Evolutionary conservation across 2,113 vertebrate genomes (phyloP).

Genomic region (Brienomyrus brachyistius): DNA sequence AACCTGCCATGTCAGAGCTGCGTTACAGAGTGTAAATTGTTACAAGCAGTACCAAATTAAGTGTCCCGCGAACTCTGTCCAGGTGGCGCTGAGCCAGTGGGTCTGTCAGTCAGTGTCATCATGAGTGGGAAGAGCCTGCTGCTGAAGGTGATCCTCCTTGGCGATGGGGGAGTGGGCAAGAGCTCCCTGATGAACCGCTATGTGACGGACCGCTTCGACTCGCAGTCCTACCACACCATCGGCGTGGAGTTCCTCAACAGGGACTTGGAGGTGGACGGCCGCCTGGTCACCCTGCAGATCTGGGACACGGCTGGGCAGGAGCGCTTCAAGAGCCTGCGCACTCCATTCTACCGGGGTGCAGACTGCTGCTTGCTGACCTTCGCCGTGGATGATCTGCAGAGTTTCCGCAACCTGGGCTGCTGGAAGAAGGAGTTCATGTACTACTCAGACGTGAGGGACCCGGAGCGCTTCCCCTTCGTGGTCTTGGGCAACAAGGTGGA

Average conservation of each 20-base stretch:
- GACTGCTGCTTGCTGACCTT: constrained; percentile 98
- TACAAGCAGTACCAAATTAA: background rate
- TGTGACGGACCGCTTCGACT: constrained; percentile 93
- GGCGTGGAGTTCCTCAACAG: constrained; percentile 95
- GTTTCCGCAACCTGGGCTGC: constrained; percentile 87
- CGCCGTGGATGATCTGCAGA: constrained; percentile 86
- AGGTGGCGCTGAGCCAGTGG: constrained; percentile 44
- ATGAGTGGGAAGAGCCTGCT: constrained; percentile 93
- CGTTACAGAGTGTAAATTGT: background rate
- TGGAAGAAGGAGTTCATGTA: constrained; percentile 96
- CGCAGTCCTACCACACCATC: constrained; percentile 94
- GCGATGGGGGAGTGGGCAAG: constrained; percentile 93
- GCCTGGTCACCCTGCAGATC: constrained; percentile 91
- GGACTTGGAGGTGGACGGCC: constrained; percentile 89
- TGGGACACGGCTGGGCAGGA: constrained; percentile 98
- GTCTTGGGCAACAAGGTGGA: constrained; percentile 95
- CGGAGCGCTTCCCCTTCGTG: constrained; percentile 87
- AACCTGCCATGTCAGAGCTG: background rate
- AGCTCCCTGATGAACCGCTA: constrained; percentile 97
- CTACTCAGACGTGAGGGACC: constrained; percentile 87
- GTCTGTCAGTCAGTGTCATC: constrained; percentile 38
- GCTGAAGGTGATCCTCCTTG: constrained; percentile 90
- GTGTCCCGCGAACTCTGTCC: constrained; percentile 18
- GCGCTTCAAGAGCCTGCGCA: constrained; percentile 91
- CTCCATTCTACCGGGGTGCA: constrained; percentile 90